phyloP scores from a whole-genome alignment of 2,797 vertebrate species.

The Spinus olivaceus region DNA sequence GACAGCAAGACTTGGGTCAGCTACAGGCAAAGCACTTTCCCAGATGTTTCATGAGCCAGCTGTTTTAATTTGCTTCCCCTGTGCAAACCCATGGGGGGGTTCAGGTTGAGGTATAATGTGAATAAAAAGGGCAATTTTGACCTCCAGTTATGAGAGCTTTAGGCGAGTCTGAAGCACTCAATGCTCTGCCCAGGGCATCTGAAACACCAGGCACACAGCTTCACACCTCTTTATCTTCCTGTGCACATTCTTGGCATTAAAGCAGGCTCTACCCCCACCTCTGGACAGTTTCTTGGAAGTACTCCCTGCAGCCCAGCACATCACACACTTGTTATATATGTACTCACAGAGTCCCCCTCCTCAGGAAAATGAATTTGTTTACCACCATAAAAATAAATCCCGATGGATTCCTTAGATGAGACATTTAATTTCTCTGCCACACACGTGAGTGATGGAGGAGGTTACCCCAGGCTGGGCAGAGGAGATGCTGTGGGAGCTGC shows the following conservation, averaged over 20 bases:
- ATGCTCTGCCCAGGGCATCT: neutral
- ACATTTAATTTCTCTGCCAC: neutral
- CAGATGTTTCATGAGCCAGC: neutral
- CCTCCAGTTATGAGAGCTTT: neutral
- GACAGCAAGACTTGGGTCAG: neutral
- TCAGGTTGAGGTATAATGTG: neutral
- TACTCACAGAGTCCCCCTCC: neutral
- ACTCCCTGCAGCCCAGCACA: neutral
- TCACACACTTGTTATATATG: neutral
- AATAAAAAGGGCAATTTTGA: neutral
- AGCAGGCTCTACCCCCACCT: neutral
- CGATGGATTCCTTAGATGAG: neutral
- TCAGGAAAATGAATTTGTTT: neutral
- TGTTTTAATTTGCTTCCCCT: neutral
- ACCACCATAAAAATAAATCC: neutral
- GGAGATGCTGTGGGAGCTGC: neutral
- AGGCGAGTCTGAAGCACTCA: fast-evolving
- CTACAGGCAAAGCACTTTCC: neutral
- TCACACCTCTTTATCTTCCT: neutral
- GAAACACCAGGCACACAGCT: neutral
- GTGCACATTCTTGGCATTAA: neutral
- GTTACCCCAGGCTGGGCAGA: neutral
- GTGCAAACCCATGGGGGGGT: fast-evolving
- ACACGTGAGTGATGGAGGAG: neutral
- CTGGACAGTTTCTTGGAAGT: neutral